phyloP scores from a whole-genome alignment of 2,888 invertebrate species.

The Eristalinus aeneus region DNA sequence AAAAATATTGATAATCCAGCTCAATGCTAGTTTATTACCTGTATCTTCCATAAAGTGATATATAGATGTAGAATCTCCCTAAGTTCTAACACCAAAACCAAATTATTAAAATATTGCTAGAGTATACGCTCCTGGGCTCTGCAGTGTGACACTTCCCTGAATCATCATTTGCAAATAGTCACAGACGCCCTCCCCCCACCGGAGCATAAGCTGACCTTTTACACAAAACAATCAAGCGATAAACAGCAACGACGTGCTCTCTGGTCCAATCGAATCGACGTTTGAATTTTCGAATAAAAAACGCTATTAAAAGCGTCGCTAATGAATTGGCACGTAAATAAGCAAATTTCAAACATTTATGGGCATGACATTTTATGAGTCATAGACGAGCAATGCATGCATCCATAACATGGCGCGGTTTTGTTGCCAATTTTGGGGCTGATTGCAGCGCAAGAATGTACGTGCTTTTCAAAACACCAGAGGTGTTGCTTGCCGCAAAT shows the following conservation, averaged over 20 bases:
- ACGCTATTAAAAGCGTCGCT: not conserved
- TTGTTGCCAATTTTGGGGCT: not conserved
- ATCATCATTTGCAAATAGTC: not conserved
- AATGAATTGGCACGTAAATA: not conserved
- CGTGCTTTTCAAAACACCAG: not conserved
- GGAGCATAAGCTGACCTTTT: not conserved
- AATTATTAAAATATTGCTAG: too few species aligned
- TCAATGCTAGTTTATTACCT: too few species aligned
- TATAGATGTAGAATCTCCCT: too few species aligned
- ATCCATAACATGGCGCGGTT: not conserved
- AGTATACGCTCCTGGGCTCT: too few species aligned
- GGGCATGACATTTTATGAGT: not conserved
- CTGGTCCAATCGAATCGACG: not conserved
- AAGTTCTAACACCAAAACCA: too few species aligned
- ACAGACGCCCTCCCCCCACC: too few species aligned
- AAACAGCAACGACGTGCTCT: not conserved
- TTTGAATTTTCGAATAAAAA: not conserved
- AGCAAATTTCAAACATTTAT: not conserved
- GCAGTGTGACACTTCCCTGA: not conserved
- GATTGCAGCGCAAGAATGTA: not conserved
- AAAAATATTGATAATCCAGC: too few species aligned
- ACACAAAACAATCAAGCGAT: not conserved
- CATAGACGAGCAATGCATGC: not conserved
- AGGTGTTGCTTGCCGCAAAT: not conserved
- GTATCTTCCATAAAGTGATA: too few species aligned